A percentile compares a stretch with the other conserved stretches of the same genome.
phyloP scores from a whole-genome alignment of 1,140 invertebrate species.

The Chrysomallon squamiferum region DNA sequence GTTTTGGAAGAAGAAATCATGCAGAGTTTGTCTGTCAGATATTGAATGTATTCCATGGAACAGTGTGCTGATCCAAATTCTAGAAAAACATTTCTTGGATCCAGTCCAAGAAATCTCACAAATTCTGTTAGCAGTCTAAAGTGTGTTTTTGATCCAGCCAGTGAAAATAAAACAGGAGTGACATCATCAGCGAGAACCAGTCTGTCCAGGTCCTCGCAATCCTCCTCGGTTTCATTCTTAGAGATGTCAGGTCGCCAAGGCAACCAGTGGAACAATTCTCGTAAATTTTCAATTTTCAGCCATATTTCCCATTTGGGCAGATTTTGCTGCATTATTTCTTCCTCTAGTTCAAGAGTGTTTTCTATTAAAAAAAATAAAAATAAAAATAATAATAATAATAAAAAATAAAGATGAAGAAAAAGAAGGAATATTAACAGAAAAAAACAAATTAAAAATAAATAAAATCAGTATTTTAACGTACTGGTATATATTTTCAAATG shows the following conservation, averaged over 20 bases:
- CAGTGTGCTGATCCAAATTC: too few relatives aligned
- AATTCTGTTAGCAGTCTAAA: conserved; percentile 56
- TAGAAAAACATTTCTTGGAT: neutral
- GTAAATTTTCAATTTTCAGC: conserved; percentile 61
- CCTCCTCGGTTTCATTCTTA: conserved; percentile 57
- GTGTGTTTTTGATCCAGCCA: conserved; percentile 45
- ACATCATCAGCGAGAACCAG: conserved; percentile 65
- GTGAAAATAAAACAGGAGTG: conserved; percentile 49
- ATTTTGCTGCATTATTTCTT: conserved; percentile 39
- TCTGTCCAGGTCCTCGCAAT: conserved; percentile 65
- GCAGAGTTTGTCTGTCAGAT: too few relatives aligned
- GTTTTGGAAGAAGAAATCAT: too few relatives aligned
- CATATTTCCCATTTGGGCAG: conserved; percentile 51
- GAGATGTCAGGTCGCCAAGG: conserved; percentile 61
- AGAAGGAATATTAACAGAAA: too few relatives aligned
- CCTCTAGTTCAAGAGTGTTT: conserved; percentile 19
- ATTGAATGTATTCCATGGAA: too few relatives aligned
- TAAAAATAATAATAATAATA: neutral
- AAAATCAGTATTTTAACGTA: too few relatives aligned
- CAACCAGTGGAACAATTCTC: conserved; percentile 62
- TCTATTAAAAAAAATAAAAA: neutral
- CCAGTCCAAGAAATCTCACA: conserved; percentile 58
- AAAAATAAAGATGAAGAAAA: neutral
- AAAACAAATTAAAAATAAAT: too few relatives aligned
- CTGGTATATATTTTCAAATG: too few relatives aligned